Conservation (phyloP, 2,888 invertebrate species). For the Cancer borealis region DNA sequence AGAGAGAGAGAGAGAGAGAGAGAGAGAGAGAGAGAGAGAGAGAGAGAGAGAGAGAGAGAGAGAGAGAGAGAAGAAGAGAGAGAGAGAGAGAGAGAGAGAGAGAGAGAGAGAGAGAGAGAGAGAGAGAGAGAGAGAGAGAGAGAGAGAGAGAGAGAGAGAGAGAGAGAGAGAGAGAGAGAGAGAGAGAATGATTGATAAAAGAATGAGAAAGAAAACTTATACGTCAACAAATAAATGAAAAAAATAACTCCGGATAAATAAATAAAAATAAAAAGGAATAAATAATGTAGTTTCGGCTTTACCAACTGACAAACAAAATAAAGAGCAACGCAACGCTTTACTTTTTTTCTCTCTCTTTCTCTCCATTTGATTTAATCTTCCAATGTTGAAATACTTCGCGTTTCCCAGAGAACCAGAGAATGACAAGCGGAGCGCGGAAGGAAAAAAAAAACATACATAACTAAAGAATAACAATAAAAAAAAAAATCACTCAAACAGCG, state of each 20-base stretch:
- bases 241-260: background rate
- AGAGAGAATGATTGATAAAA: background rate
- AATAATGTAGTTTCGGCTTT: background rate
- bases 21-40: background rate
- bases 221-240: background rate
- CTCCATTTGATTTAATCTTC: background rate
- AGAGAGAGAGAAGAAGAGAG: background rate
- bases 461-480: background rate
- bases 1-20: slow-evolving; percentile 12
- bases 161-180: slow-evolving; percentile 2
- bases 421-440: background rate
- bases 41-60: slow-evolving; percentile 12
- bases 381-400: background rate
- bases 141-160: background rate
- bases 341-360: background rate
- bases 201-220: background rate
- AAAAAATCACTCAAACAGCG: background rate
- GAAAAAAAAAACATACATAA: background rate
- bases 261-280: background rate
- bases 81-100: slow-evolving; percentile 26
- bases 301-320: background rate
- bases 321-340: background rate
- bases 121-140: background rate
- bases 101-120: slow-evolving; percentile 13
- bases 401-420: background rate